These are phyloP conservation scores for Ctenicera cuprea DNA, from an alignment of 2,888 invertebrate species.

Conservation along the genomic window DNA sequence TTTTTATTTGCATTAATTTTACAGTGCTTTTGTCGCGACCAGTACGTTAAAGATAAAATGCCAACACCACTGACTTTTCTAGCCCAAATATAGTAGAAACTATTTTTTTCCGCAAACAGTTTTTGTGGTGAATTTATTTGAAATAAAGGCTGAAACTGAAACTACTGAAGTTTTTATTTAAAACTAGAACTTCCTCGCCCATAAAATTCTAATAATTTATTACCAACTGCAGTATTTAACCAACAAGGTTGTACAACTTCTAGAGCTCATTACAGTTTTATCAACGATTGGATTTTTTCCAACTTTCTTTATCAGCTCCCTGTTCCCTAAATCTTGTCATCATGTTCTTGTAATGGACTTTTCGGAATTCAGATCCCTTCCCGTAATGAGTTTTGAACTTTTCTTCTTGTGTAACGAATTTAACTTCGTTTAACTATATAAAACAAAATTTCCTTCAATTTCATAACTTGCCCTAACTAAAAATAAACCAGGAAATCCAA, in stretches of 20 bases:
- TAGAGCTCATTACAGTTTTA: conserved; percentile 23
- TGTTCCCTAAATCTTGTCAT: conserved; percentile 39
- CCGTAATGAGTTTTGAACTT: conserved; percentile 45
- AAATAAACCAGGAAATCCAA: background rate
- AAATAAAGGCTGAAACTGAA: too few species aligned
- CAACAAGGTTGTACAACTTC: background rate
- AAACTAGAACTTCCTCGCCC: background rate
- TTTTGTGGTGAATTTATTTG: too few species aligned
- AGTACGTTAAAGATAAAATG: too few species aligned
- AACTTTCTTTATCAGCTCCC: conserved; percentile 37
- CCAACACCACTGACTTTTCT: too few species aligned
- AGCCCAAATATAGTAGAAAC: too few species aligned
- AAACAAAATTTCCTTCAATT: conserved; percentile 8
- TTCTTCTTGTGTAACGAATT: conserved; percentile 31
- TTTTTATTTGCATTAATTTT: too few species aligned
- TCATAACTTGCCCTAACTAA: background rate
- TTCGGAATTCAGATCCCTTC: conserved; percentile 32
- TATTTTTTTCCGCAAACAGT: too few species aligned
- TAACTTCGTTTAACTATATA: conserved; percentile 28
- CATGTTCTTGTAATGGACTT: conserved; percentile 28
- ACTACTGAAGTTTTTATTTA: too few species aligned
- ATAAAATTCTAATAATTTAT: background rate
- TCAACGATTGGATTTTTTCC: conserved; percentile 28
- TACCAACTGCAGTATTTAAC: too few species aligned
- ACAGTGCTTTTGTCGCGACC: too few species aligned